Percentiles rank a stretch among this genome's conserved stretches.
These are phyloP conservation scores for Plebejus melissa DNA, from an alignment of 2,888 invertebrate species.

Conservation along the genomic window DNA sequence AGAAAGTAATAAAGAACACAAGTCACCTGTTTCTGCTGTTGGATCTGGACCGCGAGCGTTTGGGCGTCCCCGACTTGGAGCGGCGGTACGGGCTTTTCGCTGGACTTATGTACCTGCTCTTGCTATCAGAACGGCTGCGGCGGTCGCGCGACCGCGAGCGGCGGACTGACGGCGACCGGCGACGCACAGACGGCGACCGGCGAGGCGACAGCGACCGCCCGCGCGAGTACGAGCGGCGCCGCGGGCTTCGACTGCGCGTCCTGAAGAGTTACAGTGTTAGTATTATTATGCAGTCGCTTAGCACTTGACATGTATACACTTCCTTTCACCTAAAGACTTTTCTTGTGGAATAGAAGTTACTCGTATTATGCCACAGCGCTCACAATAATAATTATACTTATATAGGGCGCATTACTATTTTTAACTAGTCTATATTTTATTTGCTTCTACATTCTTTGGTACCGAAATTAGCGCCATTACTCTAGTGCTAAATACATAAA, in stretches of 20 bases:
- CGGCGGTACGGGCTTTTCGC: constrained; percentile 48
- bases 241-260: constrained; percentile 71
- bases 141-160: constrained; percentile 68
- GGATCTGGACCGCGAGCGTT: constrained; percentile 62
- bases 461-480: constrained; percentile 34
- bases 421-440: not conserved
- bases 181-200: constrained; percentile 66
- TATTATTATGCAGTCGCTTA: not conserved
- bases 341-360: not conserved
- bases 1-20: not conserved
- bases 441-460: not conserved
- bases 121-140: constrained; percentile 70
- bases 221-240: constrained; percentile 68
- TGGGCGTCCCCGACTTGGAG: constrained; percentile 38
- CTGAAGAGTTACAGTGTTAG: constrained; percentile 42
- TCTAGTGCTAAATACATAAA: constrained; percentile 53
- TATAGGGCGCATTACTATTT: not conserved
- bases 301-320: not conserved
- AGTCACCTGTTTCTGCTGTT: constrained; percentile 66
- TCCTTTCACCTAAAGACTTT: not conserved
- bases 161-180: constrained; percentile 64
- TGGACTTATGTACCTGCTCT: constrained; percentile 56
- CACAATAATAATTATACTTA: not conserved
- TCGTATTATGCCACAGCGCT: not conserved
- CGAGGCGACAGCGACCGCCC: constrained; percentile 67